Conservation (phyloP, 2,797 vertebrate species). For the Emys orbicularis region DNA sequence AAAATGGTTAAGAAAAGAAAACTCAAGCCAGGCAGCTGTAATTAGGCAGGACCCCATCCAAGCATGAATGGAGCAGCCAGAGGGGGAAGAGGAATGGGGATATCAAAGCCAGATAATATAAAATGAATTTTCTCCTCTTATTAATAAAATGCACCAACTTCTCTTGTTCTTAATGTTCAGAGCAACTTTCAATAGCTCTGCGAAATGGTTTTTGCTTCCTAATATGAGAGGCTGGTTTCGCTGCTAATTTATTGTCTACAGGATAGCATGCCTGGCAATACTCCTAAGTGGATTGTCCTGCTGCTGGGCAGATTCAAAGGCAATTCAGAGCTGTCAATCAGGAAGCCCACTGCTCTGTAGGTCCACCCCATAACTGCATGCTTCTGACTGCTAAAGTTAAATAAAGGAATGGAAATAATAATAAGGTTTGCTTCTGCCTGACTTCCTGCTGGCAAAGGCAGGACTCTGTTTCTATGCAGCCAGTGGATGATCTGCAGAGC, state of each 20-base stretch:
- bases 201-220: not conserved
- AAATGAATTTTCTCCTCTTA: not conserved
- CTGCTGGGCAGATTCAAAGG: not conserved
- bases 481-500: not conserved
- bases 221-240: not conserved
- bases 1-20: not conserved
- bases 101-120: not conserved
- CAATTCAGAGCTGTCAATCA: too few species aligned
- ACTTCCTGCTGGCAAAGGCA: not conserved
- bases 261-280: not conserved
- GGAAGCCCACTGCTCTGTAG: not conserved
- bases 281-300: not conserved
- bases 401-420: not conserved
- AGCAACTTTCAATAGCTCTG: not conserved
- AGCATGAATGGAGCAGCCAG: not conserved
- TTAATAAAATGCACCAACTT: not conserved
- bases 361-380: not conserved
- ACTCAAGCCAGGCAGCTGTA: not conserved
- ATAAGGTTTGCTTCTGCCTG: not conserved
- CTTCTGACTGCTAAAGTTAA: not conserved
- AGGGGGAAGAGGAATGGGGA: not conserved
- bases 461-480: not conserved
- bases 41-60: not conserved
- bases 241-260: not conserved
- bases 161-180: not conserved